Evolutionary conservation across 2,113 vertebrate genomes (phyloP), one percentile per base, ranked within the genome.

Genomic region (Urocitellus parryii): DNA sequence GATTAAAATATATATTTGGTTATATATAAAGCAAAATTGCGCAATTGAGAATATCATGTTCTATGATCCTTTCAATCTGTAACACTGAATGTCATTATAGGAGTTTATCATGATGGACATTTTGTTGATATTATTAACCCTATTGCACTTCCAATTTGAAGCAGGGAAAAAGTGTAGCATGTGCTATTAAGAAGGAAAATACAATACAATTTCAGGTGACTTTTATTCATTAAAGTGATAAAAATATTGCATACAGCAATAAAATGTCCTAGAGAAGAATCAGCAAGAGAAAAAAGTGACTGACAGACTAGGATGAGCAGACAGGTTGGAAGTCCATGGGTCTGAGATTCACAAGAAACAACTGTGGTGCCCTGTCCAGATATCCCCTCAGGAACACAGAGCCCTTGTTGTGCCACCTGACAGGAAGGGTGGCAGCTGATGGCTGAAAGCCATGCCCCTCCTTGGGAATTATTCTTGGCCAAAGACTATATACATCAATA

Each of bases 1-100:
- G 70, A 53, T 65, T 88, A 34, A 84, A 29, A 61, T n/a, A n/a
- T 22, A 24, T 72, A 84, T 89, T 94, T 63, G 45, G 45, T 45
- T 45, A 9, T 45, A 45, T 45, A 45, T 32, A 73, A 80, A 86
- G 32, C 18, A 77, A 61, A 83, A 77, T 58, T 83, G 25, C 42
- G 0, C 14, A 37, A 42, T 11, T 83, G 37, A 51, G 29, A 67
- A 16, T 73, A 51, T 37, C 10, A 34, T 1, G 1, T 45, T 87
- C 53, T 78, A 17, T 77, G 27, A n/a, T 80, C 32, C 74, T 45
- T 58, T 48, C 27, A 8, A 22, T 32, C n/a, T 84, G 32, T 79
- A 89, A 7, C 13, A 73, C 5, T 42, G n/a, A 72, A 63, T 63
- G 0, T 11, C 37, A 5, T 53, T 53, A 53, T 51, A 51, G 14